Percentiles rank a stretch among this genome's conserved stretches.
Evolutionary conservation across 2,113 vertebrate genomes (phyloP).

Genomic region (Eclectus roratus): DNA sequence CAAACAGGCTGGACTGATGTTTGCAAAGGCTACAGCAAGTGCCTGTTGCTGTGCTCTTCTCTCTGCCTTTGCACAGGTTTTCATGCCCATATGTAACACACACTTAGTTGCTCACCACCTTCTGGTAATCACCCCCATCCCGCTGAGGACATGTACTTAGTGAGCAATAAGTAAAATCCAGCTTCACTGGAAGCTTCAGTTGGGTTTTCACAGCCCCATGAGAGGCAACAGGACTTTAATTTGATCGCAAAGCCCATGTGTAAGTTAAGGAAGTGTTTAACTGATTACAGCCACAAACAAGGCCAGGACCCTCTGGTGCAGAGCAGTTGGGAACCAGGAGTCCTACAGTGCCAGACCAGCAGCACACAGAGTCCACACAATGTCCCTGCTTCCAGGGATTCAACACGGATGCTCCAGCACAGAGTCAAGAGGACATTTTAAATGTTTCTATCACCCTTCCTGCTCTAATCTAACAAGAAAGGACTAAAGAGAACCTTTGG

Average conservation of each 20-base stretch:
- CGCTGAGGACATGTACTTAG: rapidly evolving
- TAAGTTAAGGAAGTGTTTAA: not conserved
- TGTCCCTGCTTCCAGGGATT: not conserved
- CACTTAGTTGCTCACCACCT: not conserved
- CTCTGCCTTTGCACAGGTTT: not conserved
- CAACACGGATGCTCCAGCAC: not conserved
- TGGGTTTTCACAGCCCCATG: not conserved
- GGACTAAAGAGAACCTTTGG: not conserved
- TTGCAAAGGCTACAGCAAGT: not conserved
- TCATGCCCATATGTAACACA: too few species aligned
- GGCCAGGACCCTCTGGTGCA: not conserved
- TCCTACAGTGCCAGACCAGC: not conserved
- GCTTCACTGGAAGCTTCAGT: rapidly evolving
- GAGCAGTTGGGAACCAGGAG: not conserved
- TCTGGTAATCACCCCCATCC: not conserved
- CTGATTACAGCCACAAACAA: not conserved
- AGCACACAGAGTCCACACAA: not conserved
- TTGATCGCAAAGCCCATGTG: not conserved
- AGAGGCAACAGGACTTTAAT: not conserved
- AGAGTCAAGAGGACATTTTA: not conserved
- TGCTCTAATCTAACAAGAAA: not conserved
- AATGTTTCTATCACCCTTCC: not conserved
- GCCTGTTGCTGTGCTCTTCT: not conserved
- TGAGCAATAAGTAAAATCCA: not conserved
- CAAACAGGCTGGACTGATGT: not conserved